Conservation (phyloP, 1,140 invertebrate genomes). For the Papilio machaon region DNA sequence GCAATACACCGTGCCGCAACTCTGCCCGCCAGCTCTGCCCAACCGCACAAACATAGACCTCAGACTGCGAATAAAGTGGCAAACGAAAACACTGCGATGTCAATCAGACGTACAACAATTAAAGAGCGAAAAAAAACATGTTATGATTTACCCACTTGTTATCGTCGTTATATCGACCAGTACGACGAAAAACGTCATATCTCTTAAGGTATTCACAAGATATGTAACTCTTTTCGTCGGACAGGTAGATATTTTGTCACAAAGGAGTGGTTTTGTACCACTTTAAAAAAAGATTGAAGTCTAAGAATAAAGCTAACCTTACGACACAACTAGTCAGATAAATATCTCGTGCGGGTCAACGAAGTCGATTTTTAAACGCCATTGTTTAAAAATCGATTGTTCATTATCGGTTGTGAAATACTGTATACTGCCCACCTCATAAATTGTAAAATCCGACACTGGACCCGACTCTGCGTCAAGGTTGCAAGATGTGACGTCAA, state of each 20-base stretch:
- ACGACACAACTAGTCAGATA: background rate
- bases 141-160: too few relatives aligned
- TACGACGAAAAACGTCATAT: background rate
- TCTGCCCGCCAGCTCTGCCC: background rate
- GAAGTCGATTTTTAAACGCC: background rate
- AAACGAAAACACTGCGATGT: background rate
- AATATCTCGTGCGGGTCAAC: background rate
- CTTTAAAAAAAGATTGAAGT: background rate
- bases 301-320: background rate
- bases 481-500: background rate
- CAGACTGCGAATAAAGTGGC: background rate
- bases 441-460: background rate
- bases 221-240: background rate
- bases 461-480: background rate
- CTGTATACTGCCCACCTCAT: background rate
- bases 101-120: background rate
- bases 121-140: background rate
- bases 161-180: background rate
- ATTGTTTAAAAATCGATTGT: conserved; percentile 19
- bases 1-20: background rate
- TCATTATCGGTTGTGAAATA: conserved; percentile 5
- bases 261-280: background rate
- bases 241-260: too few relatives aligned
- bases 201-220: background rate
- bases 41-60: background rate